Evolutionary conservation across 2,888 invertebrate species (phyloP).

Genomic region (Itoplectis maculator): DNA sequence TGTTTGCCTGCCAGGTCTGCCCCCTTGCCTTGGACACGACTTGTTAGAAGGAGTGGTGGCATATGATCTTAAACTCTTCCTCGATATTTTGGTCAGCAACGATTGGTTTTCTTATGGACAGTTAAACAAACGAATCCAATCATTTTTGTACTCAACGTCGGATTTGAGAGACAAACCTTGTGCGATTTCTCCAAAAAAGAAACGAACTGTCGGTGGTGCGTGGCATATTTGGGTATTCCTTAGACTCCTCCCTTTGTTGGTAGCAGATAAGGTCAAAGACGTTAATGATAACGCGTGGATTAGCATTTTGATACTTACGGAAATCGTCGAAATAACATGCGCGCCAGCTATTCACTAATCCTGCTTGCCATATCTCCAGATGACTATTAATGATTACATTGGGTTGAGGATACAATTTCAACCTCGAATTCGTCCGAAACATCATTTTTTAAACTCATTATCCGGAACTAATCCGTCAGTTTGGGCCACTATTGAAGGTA

Average conservation of each 20-base stretch:
- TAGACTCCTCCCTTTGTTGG: slow-evolving; percentile 46
- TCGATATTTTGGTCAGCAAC: neutral
- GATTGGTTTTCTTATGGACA: neutral
- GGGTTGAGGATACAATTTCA: slow-evolving; percentile 18
- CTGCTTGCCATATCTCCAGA: slow-evolving; percentile 25
- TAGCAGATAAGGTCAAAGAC: slow-evolving; percentile 48
- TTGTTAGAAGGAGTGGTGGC: slow-evolving; percentile 45
- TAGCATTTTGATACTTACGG: slow-evolving; percentile 59
- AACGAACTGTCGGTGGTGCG: slow-evolving; percentile 44
- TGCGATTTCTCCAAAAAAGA: slow-evolving; percentile 8
- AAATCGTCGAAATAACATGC: slow-evolving; percentile 70
- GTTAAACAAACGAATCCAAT: slow-evolving; percentile 42
- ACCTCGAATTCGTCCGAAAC: slow-evolving; percentile 65
- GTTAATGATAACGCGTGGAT: slow-evolving; percentile 64
- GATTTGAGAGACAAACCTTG: slow-evolving; percentile 54
- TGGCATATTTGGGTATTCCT: slow-evolving; percentile 53
- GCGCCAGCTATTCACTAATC: slow-evolving; percentile 67
- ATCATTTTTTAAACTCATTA: slow-evolving; percentile 66
- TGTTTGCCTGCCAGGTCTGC: slow-evolving; percentile 46
- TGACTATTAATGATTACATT: slow-evolving; percentile 61
- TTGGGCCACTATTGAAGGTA: slow-evolving; percentile 64
- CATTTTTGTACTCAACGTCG: slow-evolving; percentile 48
- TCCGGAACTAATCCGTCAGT: slow-evolving; percentile 56
- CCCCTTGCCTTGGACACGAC: slow-evolving; percentile 53
- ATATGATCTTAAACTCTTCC: slow-evolving; percentile 28